Conservation (phyloP, 2,888 invertebrate species). For the Drosophila nr. medialis region DNA sequence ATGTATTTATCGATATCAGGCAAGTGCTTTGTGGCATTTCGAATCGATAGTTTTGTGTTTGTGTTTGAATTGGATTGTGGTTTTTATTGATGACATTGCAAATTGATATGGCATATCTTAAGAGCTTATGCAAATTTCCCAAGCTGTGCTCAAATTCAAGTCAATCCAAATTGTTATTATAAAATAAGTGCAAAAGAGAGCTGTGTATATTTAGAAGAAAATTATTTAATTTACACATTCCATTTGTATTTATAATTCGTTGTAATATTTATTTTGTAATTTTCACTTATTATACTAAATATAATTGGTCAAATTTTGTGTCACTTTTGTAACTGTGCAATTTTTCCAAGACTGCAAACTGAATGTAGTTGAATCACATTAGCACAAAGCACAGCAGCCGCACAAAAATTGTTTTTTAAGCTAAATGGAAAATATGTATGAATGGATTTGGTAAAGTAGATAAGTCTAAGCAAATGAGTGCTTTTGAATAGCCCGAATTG, state of each 20-base stretch:
- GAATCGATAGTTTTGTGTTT: conserved; percentile 50
- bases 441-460: conserved; percentile 25
- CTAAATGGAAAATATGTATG: conserved; percentile 20
- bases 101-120: conserved; percentile 28
- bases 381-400: neutral
- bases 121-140: conserved; percentile 1
- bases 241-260: neutral
- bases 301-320: neutral
- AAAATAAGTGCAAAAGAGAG: neutral
- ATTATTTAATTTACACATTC: neutral
- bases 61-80: conserved; percentile 21
- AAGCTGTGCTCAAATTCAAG: neutral
- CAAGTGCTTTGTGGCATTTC: conserved; percentile 38
- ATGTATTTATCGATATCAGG: conserved; percentile 37
- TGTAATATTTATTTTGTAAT: neutral
- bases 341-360: neutral
- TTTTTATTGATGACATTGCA: conserved; percentile 25
- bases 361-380: neutral
- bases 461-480: conserved; percentile 15
- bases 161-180: neutral
- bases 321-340: neutral
- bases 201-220: neutral
- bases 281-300: neutral
- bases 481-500: conserved; percentile 11
- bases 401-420: conserved; percentile 29